Evolutionary conservation across 2,113 vertebrate species (phyloP).

Genomic region (Microcebus griseorufus): DNA sequence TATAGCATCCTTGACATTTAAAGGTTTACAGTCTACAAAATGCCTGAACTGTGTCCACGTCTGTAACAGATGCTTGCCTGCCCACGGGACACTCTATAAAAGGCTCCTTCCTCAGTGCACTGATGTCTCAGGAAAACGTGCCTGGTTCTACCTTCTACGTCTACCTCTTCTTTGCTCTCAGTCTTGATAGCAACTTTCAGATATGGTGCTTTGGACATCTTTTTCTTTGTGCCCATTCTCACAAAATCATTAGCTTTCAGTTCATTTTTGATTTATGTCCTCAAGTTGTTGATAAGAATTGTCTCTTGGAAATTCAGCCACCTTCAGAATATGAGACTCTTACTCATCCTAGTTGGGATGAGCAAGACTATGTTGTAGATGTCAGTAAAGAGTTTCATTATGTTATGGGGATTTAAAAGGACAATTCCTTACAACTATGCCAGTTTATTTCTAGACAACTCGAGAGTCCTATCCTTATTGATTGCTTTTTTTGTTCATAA

Average conservation of each 20-base stretch:
- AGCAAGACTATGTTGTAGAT: neutral
- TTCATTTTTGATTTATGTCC: neutral
- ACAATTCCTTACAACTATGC: neutral
- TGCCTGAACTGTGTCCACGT: neutral
- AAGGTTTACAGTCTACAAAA: constrained; percentile 24
- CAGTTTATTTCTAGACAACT: neutral
- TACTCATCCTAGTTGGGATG: neutral
- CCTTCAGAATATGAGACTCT: neutral
- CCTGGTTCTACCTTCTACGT: neutral
- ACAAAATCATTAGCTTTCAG: neutral
- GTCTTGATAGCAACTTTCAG: neutral
- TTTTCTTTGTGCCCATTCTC: neutral
- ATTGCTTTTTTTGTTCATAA: neutral
- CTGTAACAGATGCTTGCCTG: neutral
- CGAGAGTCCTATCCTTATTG: neutral
- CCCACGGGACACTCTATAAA: neutral
- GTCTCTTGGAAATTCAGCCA: neutral
- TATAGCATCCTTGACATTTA: constrained; percentile 50
- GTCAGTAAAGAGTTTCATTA: neutral
- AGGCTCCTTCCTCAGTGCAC: neutral
- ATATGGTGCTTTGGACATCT: neutral
- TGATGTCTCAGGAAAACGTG: neutral
- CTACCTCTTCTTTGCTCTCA: neutral
- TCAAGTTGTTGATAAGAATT: neutral
- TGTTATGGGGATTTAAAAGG: neutral